Conservation (phyloP, 2,797 vertebrate species). For the Chromis chromis region DNA sequence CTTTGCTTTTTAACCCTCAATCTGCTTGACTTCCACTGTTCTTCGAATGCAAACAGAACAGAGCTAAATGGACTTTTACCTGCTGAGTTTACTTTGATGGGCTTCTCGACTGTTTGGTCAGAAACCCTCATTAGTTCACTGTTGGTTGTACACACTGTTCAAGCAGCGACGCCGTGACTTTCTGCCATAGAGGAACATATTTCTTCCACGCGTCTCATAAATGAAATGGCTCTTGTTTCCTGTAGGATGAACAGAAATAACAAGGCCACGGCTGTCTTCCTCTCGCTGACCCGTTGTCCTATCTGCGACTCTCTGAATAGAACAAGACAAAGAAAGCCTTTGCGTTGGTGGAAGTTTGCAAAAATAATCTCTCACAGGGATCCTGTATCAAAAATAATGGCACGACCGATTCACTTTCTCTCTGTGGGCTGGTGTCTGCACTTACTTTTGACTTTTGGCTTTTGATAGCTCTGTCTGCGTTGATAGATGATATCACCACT, state of each 20-base stretch:
- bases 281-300: slow-evolving; percentile 53
- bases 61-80: background rate
- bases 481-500: slow-evolving; percentile 54
- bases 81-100: background rate
- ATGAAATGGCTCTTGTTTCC: slow-evolving; percentile 55
- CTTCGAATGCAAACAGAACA: background rate
- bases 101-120: background rate
- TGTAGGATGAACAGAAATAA: slow-evolving; percentile 75
- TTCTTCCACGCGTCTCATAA: slow-evolving; percentile 17
- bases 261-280: slow-evolving; percentile 63
- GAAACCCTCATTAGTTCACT: slow-evolving; percentile 8
- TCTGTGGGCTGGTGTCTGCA: slow-evolving; percentile 52
- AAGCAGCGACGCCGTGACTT: slow-evolving; percentile 6
- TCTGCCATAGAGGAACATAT: slow-evolving; percentile 6
- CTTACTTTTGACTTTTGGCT: slow-evolving; percentile 65
- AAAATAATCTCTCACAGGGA: slow-evolving; percentile 64
- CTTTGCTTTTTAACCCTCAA: background rate
- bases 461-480: slow-evolving; percentile 42
- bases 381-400: slow-evolving; percentile 55
- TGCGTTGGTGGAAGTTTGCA: slow-evolving; percentile 61
- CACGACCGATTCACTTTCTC: slow-evolving; percentile 15
- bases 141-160: background rate
- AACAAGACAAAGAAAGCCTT: slow-evolving; percentile 55
- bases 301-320: slow-evolving; percentile 49
- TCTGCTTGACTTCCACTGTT: background rate